A percentile compares a stretch with the other conserved stretches of the same genome.
Evolutionary conservation across 2,113 vertebrate species (phyloP).

Genomic region (Corythornis cristatus): DNA sequence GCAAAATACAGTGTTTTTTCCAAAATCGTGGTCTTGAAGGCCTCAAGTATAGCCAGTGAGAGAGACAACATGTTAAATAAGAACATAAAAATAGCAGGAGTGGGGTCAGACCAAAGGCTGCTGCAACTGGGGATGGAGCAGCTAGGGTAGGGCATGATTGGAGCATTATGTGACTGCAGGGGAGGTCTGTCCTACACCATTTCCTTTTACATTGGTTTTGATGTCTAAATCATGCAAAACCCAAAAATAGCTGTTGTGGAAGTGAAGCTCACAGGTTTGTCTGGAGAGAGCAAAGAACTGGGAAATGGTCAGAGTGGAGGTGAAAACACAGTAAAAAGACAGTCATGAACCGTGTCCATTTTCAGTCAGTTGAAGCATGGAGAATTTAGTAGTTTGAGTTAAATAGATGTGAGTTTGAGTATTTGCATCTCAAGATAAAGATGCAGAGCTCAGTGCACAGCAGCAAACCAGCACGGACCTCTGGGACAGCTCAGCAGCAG

Average conservation of each 20-base stretch:
- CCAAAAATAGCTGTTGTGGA: background rate
- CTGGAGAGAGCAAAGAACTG: background rate
- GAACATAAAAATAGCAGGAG: background rate
- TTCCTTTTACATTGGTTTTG: background rate
- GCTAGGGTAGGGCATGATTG: fast-evolving
- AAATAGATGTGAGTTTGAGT: background rate
- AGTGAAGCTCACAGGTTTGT: background rate
- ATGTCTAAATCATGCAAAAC: background rate
- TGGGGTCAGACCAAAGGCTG: too few species aligned
- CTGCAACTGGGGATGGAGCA: background rate
- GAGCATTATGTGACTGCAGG: fast-evolving
- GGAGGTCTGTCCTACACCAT: background rate
- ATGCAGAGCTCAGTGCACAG: background rate
- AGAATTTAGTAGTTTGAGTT: background rate
- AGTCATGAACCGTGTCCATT: fast-evolving
- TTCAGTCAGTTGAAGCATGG: background rate
- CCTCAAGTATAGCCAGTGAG: background rate
- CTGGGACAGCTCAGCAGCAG: background rate
- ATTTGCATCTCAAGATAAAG: background rate
- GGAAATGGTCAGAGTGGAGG: background rate
- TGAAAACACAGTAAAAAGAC: fast-evolving
- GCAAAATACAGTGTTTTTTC: background rate
- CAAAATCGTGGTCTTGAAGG: background rate
- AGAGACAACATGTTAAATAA: background rate
- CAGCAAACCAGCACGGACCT: background rate